Evolutionary conservation across 1,140 invertebrate species (phyloP), one percentile per base, ranked within the genome.

Genomic region (Drosophila ercepeae): DNA sequence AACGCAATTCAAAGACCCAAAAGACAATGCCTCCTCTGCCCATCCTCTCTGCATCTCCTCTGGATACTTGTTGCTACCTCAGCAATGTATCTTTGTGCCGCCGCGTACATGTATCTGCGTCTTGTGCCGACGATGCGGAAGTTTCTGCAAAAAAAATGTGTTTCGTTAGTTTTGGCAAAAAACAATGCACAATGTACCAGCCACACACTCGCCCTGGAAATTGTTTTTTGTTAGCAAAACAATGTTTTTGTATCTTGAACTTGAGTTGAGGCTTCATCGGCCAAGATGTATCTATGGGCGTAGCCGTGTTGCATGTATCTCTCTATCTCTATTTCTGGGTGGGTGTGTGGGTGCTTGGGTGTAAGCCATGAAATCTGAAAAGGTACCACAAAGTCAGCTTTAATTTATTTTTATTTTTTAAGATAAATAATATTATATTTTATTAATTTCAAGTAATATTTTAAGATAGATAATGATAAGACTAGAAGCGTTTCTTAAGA

Each of bases 161-260:
- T 65, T 76, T 58, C 18, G 23, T 57, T 71, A 44, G 34, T 49
- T n/a, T 55, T 54, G 51, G 63, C 39, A 67, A 63, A 81, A 84
- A 82, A 84, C 76, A 81, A 84, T 76, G 72, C 76, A 86, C 72
- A 84, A 68, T 68, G 76, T 72, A 68, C 51, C 46, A 46, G 53
- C n/a, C 48, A 23, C 46, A 58, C 21, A 55, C 55, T 55, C 50
- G 65, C 58, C 27, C 63, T 39, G 41, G 36, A 48, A 73, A 73
- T 73, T 72, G 69, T 75, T 51, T 75, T 51, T 72, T 75, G 61
- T 64, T 52, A 42, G 57, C 63, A 67, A 67, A 65, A n/a, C n/a
- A n/a, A 45, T 48, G 60, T 71, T 71, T 84, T 86, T 84, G 79
- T 84, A 81, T 76, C 79, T 84, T 84, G 79, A 84, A 84, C 79